Percentiles rank a stretch among this genome's conserved stretches.
Conservation (phyloP, 2,797 vertebrate species). For the Sternarchorhynchus goeldii region DNA sequence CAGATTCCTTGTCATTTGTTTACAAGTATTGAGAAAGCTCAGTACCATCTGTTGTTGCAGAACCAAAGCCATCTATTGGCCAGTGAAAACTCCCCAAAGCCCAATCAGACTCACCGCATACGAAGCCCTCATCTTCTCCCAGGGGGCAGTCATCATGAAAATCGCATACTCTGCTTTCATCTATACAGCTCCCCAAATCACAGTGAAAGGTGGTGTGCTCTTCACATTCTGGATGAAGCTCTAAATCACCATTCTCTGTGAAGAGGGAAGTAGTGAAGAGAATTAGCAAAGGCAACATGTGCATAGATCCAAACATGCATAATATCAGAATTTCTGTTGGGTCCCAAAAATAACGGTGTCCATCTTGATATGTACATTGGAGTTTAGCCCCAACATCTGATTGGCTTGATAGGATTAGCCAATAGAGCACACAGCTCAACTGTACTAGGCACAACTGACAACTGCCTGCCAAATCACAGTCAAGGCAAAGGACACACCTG, state of each 20-base stretch:
- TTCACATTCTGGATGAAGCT: constrained; percentile 60
- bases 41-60: constrained; percentile 8
- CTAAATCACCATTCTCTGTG: constrained; percentile 58
- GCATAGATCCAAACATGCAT: neutral
- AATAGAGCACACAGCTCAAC: neutral
- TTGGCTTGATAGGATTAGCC: neutral
- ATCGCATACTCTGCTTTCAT: constrained; percentile 79
- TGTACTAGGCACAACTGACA: neutral
- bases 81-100: constrained; percentile 23
- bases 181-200: constrained; percentile 74
- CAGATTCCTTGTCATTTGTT: neutral
- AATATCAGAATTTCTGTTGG: neutral
- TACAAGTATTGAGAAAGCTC: neutral
- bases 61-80: neutral
- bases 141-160: constrained; percentile 81
- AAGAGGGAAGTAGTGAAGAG: constrained; percentile 12
- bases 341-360: neutral
- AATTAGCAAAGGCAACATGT: neutral
- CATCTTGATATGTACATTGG: neutral
- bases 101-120: constrained; percentile 79
- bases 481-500: neutral
- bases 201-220: constrained; percentile 75
- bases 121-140: constrained; percentile 75
- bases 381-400: neutral
- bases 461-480: neutral